Evolutionary conservation across 2,888 invertebrate genomes (phyloP).

Genomic region (Eristalis intricaria): DNA sequence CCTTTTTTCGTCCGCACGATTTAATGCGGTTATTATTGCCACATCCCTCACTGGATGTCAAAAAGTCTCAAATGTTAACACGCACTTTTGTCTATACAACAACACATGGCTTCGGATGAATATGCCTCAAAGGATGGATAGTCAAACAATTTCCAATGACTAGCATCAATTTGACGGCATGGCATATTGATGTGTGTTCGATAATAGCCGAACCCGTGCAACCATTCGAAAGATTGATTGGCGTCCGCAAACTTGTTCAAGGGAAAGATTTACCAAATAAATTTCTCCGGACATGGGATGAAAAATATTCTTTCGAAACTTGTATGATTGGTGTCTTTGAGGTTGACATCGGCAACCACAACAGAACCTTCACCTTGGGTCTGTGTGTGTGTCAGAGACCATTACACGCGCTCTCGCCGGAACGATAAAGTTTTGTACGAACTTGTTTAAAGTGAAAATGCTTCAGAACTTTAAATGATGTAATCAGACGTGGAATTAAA

Average conservation of each 20-base stretch:
- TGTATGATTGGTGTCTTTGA: background rate
- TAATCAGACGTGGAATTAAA: background rate
- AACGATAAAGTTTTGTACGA: background rate
- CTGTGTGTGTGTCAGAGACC: background rate
- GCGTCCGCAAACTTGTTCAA: background rate
- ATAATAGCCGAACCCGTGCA: background rate
- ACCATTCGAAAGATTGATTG: background rate
- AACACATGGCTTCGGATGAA: background rate
- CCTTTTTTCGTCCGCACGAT: no score
- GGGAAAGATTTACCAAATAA: background rate
- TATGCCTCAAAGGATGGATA: background rate
- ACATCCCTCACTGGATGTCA: no score
- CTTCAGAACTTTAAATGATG: background rate
- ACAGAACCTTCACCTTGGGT: background rate
- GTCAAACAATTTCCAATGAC: background rate
- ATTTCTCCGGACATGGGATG: background rate
- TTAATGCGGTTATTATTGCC: no score
- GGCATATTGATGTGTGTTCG: background rate
- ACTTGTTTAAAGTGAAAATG: background rate
- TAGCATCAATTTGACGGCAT: background rate
- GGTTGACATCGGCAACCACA: background rate
- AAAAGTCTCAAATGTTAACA: no score
- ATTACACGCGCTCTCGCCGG: background rate
- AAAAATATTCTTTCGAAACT: background rate
- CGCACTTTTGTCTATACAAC: no score